Percentiles rank a stretch among this genome's conserved stretches.
Conservation (phyloP, 2,797 vertebrate species). For the Phaenicophaeus curvirostris region DNA sequence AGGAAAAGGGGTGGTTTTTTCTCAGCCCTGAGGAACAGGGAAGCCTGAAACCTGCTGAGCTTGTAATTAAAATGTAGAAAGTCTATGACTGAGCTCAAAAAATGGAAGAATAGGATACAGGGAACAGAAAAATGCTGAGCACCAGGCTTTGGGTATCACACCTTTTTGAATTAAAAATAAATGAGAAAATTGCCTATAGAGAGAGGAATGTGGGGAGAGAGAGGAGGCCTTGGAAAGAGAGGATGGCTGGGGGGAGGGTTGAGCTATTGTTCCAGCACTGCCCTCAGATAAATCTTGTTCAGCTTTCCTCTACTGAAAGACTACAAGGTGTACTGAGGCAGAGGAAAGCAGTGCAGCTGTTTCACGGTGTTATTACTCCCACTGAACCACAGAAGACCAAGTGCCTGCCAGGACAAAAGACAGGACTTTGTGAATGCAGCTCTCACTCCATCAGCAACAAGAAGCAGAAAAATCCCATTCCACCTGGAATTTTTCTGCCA, state of each 20-base stretch:
- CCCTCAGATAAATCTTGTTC: background rate
- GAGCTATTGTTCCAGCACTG: background rate
- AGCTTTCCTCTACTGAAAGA: accelerated
- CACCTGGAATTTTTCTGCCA: background rate
- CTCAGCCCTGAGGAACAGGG: background rate
- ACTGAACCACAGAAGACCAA: background rate
- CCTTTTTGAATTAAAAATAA: conserved; percentile 41
- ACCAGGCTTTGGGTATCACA: background rate
- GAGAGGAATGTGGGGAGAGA: background rate
- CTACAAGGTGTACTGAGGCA: background rate
- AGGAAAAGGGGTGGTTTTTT: background rate
- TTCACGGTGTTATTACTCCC: background rate
- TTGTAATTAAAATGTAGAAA: conserved; percentile 49
- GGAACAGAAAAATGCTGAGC: conserved; percentile 35
- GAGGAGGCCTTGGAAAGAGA: background rate
- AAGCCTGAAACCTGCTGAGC: conserved; percentile 13
- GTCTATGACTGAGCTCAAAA: conserved; percentile 14
- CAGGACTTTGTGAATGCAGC: background rate
- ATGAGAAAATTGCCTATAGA: conserved; percentile 28
- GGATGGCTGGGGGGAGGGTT: background rate
- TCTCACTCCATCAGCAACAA: background rate
- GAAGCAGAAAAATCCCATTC: background rate
- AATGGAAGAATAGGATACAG: conserved; percentile 17
- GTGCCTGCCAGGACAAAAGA: background rate
- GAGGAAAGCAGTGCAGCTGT: background rate